These are phyloP conservation scores for Rostratula benghalensis DNA, from an alignment of 2,113 vertebrate genomes.

Conservation along the genomic window DNA sequence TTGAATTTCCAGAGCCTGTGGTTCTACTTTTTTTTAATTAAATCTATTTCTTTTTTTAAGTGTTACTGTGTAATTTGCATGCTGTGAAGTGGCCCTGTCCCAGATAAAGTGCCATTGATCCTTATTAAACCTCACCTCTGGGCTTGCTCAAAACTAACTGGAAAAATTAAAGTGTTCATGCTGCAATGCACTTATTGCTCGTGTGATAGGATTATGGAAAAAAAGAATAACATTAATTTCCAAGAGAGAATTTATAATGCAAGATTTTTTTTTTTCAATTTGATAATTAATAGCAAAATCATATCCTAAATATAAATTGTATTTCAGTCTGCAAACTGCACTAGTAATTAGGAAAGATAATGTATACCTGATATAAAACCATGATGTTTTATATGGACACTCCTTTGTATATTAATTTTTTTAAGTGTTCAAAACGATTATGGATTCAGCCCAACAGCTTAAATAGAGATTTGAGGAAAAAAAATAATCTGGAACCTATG, in stretches of 20 bases:
- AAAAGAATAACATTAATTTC: constrained; percentile 88
- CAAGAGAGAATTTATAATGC: constrained; percentile 82
- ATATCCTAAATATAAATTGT: constrained; percentile 78
- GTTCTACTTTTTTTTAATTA: constrained; percentile 98
- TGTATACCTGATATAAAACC: constrained; percentile 73
- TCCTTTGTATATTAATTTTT: constrained; percentile 75
- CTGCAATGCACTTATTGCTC: constrained; percentile 89
- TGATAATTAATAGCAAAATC: constrained; percentile 82
- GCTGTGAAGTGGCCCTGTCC: constrained; percentile 93
- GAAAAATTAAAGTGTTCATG: constrained; percentile 98
- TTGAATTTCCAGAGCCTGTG: constrained; percentile 99
- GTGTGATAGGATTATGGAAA: constrained; percentile 87
- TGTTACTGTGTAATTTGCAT: constrained; percentile 99
- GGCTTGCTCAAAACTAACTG: constrained; percentile 93
- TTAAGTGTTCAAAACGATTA: constrained; percentile 64
- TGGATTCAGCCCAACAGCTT: constrained; percentile 63
- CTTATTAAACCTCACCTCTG: constrained; percentile 99
- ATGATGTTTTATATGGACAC: constrained; percentile 60
- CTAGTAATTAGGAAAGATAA: constrained; percentile 79
- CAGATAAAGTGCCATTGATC: constrained; percentile 99
- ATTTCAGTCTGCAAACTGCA: constrained; percentile 73
- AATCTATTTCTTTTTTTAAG: constrained; percentile 97
- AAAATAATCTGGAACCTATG: neutral
- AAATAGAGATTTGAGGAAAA: constrained; percentile 38
- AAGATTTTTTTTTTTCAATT: constrained; percentile 78